Evolutionary conservation across 2,113 vertebrate genomes (phyloP).

Genomic region (Zosterops lateralis): DNA sequence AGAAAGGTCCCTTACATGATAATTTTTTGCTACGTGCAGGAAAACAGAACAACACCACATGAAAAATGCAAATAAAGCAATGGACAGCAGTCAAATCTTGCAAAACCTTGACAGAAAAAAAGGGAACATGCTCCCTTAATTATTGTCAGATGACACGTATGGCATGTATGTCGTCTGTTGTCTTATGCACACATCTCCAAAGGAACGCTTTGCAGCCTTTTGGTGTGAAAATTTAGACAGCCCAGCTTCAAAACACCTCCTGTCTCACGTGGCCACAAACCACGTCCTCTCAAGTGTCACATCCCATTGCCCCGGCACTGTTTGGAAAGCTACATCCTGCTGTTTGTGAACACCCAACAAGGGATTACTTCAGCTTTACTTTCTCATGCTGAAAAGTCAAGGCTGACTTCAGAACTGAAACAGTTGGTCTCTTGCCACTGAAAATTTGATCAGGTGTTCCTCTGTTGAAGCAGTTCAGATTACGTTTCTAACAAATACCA

Average conservation of each 20-base stretch:
- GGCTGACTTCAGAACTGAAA: conserved; percentile 29
- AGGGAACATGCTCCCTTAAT: background rate
- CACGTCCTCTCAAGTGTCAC: background rate
- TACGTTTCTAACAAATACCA: conserved; percentile 54
- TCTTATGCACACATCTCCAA: background rate
- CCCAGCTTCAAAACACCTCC: background rate
- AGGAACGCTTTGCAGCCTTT: background rate
- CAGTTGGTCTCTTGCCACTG: background rate
- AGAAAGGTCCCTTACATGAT: background rate
- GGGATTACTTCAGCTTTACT: conserved; percentile 7
- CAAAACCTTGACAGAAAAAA: background rate
- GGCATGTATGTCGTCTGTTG: background rate
- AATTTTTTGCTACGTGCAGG: background rate
- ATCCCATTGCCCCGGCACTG: background rate
- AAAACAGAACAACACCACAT: background rate
- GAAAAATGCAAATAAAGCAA: background rate
- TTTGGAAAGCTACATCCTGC: background rate
- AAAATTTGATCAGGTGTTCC: conserved; percentile 47
- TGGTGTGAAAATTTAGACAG: background rate
- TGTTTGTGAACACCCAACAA: background rate
- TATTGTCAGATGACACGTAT: background rate
- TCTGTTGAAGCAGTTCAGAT: conserved; percentile 23
- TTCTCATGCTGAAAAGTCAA: conserved; percentile 20
- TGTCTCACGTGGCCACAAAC: background rate
- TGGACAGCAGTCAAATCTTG: background rate